Evolutionary conservation across 2,888 invertebrate genomes (phyloP), one percentile per base, ranked within the genome.

Genomic region (Trissolcus japonicus): DNA sequence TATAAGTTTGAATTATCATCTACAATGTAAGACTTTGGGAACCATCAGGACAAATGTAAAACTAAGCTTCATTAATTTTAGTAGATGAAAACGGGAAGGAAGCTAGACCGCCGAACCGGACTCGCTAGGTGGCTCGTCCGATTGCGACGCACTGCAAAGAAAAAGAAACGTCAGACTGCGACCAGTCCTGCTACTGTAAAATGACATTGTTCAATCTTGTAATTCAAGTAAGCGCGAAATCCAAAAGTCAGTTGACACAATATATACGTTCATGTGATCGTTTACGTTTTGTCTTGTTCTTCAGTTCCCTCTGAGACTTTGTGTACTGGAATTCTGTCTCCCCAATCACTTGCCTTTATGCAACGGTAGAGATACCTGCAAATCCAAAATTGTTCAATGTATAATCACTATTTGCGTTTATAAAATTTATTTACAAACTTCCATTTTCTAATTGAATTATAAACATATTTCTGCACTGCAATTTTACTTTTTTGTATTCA

Each of bases 311-410:
- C 68, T 7, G 67, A 60, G 69, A 68, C 61, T 50, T 69, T 72
- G 54, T 66, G 76, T 76, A 91, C 80, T 21, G 96, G 96, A 77
- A 97, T 89, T 48, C 93, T 89, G 88, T 96, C 96, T 4, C 96
- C 96, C 95, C 95, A 96, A 80, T 92, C 91, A 80, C 93, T 92
- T 1, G 91, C 91, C 83, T 93, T 91, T 0, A 95, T 95, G 89
- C 95, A 95, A 81, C 92, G 91, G 83, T 95, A 96, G 0, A 93
- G 91, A 13, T 90, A 81, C 82, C 94, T 94, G 85, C 69, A 90
- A 86, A 35, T 9, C 56, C 17, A 41, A 59, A 63, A 62, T 66
- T 57, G 21, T 57, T 56, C 55, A 7, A 54, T 51, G 19, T 19
- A 51, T 13, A 6, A 48, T 6, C 51, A 51, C 19, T 11, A 1